These are phyloP conservation scores for Perithous albicinctus DNA, from an alignment of 2,888 invertebrate species.

Conservation along the genomic window DNA sequence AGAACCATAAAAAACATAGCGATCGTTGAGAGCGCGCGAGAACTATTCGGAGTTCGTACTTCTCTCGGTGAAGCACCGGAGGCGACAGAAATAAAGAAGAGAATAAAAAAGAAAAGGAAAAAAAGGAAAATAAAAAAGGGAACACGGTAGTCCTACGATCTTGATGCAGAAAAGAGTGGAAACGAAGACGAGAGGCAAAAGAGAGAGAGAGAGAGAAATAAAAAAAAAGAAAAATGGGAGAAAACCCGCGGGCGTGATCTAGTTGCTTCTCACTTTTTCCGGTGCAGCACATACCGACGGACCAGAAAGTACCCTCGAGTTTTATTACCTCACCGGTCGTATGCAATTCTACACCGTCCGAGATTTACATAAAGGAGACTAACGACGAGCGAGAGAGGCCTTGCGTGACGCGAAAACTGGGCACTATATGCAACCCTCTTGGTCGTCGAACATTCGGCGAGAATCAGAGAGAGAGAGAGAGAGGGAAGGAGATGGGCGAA, in stretches of 20 bases:
- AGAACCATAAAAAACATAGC: conserved; percentile 44
- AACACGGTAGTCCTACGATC: conserved; percentile 18
- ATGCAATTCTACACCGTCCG: conserved; percentile 36
- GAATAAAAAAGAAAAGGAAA: conserved; percentile 37
- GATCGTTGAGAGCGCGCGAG: conserved; percentile 25
- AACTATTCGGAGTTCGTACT: conserved; percentile 56
- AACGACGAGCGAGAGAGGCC: conserved; percentile 72
- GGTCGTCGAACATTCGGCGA: conserved; percentile 46
- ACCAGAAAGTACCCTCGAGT: conserved; percentile 60
- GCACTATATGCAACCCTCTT: conserved; percentile 5
- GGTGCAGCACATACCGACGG: conserved; percentile 31
- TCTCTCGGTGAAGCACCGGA: conserved; percentile 32
- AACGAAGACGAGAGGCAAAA: conserved; percentile 14
- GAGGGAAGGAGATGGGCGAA: not conserved
- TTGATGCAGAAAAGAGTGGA: conserved; percentile 51
- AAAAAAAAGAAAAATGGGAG: conserved; percentile 1
- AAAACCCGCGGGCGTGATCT: conserved; percentile 47
- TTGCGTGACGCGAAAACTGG: conserved; percentile 32
- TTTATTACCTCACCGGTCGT: conserved; percentile 61
- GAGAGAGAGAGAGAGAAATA: too few relatives aligned
- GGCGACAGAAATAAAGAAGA: conserved; percentile 24
- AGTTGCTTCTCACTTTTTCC: conserved; percentile 39
- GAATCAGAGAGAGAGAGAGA: conserved; percentile 10
- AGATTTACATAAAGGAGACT: conserved; percentile 65
- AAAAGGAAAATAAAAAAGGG: conserved; percentile 33